Conservation (phyloP, 2,888 invertebrate species). For the Disparrhopalites patrizii region DNA sequence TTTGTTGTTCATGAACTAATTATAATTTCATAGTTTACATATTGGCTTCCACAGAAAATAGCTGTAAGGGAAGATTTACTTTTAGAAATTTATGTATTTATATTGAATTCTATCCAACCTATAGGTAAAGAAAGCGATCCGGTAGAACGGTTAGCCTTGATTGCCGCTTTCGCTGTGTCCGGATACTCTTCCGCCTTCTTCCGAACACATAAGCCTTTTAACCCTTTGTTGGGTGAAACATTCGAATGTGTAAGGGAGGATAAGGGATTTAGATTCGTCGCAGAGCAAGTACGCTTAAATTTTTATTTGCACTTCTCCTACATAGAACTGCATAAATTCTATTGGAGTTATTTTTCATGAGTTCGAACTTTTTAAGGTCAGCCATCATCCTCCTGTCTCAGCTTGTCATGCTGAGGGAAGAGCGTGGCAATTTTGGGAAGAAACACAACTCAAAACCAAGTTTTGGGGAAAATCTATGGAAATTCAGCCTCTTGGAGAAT, state of each 20-base stretch:
- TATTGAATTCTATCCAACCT: background rate
- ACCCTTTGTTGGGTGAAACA: conserved; percentile 76
- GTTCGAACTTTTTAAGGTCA: conserved; percentile 64
- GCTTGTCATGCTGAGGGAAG: conserved; percentile 74
- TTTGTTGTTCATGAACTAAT: too few relatives aligned
- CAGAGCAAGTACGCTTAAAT: conserved; percentile 64
- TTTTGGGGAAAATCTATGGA: conserved; percentile 91
- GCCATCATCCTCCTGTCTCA: conserved; percentile 79
- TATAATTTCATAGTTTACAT: too few relatives aligned
- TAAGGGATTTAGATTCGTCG: conserved; percentile 70
- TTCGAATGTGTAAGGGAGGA: conserved; percentile 76
- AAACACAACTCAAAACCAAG: conserved; percentile 76
- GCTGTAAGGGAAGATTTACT: background rate
- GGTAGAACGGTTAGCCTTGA: conserved; percentile 68
- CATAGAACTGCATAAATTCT: too few relatives aligned
- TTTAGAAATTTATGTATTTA: background rate
- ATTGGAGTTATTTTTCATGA: too few relatives aligned
- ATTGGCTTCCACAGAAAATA: too few relatives aligned
- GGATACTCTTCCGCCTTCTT: conserved; percentile 69
- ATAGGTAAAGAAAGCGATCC: conserved; percentile 60
- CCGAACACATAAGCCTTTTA: conserved; percentile 78
- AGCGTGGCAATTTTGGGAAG: conserved; percentile 74
- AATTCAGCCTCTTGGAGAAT: conserved; percentile 69
- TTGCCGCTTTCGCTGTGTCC: conserved; percentile 78
- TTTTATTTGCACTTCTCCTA: too few relatives aligned